Conservation (phyloP, 1,140 invertebrate genomes). For the Lasioglossum baleicum region DNA sequence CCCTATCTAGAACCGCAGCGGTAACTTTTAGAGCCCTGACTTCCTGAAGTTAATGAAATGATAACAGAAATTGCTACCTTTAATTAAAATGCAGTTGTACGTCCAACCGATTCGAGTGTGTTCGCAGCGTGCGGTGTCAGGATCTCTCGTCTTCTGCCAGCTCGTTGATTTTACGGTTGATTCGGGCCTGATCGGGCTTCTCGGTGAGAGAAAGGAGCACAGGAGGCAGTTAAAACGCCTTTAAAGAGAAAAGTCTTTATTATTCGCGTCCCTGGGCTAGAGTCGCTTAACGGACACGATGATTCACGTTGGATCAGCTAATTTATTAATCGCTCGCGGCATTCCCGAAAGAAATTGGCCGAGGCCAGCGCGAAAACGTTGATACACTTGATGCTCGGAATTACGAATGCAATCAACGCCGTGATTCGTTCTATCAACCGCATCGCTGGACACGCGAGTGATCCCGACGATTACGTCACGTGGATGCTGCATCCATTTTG, state of each 20-base stretch:
- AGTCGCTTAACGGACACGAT: slow-evolving; percentile 26
- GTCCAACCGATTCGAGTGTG: not conserved
- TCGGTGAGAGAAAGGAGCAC: not conserved
- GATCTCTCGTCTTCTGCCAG: slow-evolving; percentile 7
- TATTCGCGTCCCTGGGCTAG: slow-evolving; percentile 11
- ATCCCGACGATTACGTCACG: not conserved
- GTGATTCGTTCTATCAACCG: slow-evolving; percentile 7
- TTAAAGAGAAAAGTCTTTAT: slow-evolving; percentile 41
- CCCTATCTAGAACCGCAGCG: no score
- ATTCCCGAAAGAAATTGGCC: slow-evolving; percentile 17
- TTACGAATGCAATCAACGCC: slow-evolving; percentile 7
- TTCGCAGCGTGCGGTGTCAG: not conserved
- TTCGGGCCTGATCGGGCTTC: slow-evolving; percentile 1
- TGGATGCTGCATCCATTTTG: not conserved
- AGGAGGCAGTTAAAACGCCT: not conserved
- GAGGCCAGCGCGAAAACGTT: slow-evolving; percentile 3
- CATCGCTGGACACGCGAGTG: not conserved
- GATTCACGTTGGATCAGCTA: slow-evolving; percentile 31
- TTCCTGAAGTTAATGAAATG: not conserved
- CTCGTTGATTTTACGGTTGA: slow-evolving; percentile 46
- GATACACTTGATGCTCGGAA: not conserved
- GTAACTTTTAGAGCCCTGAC: no score
- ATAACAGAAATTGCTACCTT: not conserved
- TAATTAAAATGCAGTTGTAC: not conserved
- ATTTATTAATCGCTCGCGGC: slow-evolving; percentile 55